Conservation (phyloP, 2,113 vertebrate species). For the Misgurnus mizolepis region DNA sequence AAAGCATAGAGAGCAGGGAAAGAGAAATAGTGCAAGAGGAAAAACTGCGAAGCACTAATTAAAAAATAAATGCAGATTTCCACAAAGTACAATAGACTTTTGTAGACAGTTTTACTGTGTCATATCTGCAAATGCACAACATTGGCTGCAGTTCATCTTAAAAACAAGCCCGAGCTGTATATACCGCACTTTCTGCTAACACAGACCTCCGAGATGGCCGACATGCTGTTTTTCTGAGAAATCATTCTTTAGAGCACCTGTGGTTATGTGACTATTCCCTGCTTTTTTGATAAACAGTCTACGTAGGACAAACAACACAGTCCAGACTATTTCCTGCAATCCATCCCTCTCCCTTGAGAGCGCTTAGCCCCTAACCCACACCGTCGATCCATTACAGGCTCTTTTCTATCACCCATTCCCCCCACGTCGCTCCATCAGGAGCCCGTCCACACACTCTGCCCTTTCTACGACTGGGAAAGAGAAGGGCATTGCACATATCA, state of each 20-base stretch:
- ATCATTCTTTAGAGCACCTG: conserved; percentile 24
- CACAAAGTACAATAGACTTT: background rate
- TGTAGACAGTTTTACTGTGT: background rate
- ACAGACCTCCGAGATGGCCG: background rate
- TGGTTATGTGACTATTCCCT: conserved; percentile 5
- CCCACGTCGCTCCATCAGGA: conserved; percentile 18
- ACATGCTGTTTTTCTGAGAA: conserved; percentile 9
- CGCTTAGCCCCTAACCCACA: conserved; percentile 23
- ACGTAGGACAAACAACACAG: conserved; percentile 20
- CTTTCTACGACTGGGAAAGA: conserved; percentile 19
- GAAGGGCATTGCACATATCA: conserved; percentile 26
- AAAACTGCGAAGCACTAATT: background rate
- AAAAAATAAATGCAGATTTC: background rate
- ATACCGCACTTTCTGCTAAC: background rate
- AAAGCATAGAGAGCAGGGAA: background rate
- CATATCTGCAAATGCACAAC: background rate
- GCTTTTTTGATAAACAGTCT: conserved; percentile 26
- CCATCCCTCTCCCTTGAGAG: conserved; percentile 16
- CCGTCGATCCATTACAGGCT: background rate
- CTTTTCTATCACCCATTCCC: conserved; percentile 10
- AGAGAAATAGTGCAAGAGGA: background rate
- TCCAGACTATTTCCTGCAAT: conserved; percentile 21
- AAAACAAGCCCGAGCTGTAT: conserved; percentile 5
- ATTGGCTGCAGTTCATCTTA: background rate
- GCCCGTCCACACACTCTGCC: conserved; percentile 17